Evolutionary conservation across 1,140 invertebrate species (phyloP).

Genomic region (Drosophila nebulosa): DNA sequence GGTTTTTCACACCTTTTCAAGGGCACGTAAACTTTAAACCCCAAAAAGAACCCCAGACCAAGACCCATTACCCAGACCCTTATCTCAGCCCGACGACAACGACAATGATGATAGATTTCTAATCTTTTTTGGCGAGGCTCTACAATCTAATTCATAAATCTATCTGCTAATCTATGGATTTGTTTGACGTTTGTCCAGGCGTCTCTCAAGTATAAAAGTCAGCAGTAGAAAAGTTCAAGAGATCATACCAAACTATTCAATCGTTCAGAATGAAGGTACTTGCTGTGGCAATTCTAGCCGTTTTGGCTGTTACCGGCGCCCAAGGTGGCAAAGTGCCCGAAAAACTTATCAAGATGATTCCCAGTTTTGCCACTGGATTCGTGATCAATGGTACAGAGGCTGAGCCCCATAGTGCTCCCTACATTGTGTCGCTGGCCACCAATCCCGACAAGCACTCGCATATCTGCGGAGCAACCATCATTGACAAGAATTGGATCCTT

Average conservation of each 20-base stretch:
- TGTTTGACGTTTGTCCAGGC: background rate
- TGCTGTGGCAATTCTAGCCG: slow-evolving; percentile 45
- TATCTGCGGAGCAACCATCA: slow-evolving; percentile 69
- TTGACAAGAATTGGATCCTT: slow-evolving; percentile 62
- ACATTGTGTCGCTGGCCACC: slow-evolving; percentile 66
- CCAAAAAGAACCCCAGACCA: background rate
- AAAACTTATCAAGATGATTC: slow-evolving; percentile 45
- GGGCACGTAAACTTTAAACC: background rate
- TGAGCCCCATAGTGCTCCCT: slow-evolving; percentile 64
- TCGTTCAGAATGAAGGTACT: slow-evolving; percentile 63
- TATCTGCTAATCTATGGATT: slow-evolving; percentile 39
- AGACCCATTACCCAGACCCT: too few relatives aligned
- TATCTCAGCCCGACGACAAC: slow-evolving; percentile 19
- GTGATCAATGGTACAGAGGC: slow-evolving; percentile 77
- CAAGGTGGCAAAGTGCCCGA: slow-evolving; percentile 45
- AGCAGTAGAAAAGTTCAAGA: background rate
- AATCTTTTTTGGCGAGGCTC: slow-evolving; percentile 8
- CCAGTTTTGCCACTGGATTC: slow-evolving; percentile 67
- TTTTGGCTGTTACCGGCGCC: slow-evolving; percentile 43
- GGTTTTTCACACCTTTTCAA: slow-evolving; percentile 4
- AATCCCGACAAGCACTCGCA: slow-evolving; percentile 58
- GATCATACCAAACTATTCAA: background rate
- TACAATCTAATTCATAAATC: slow-evolving; percentile 53
- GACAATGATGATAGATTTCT: background rate
- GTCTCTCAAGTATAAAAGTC: slow-evolving; percentile 37